phyloP scores from a whole-genome alignment of 2,797 vertebrate species.

The Rhinatrema bivittatum region DNA sequence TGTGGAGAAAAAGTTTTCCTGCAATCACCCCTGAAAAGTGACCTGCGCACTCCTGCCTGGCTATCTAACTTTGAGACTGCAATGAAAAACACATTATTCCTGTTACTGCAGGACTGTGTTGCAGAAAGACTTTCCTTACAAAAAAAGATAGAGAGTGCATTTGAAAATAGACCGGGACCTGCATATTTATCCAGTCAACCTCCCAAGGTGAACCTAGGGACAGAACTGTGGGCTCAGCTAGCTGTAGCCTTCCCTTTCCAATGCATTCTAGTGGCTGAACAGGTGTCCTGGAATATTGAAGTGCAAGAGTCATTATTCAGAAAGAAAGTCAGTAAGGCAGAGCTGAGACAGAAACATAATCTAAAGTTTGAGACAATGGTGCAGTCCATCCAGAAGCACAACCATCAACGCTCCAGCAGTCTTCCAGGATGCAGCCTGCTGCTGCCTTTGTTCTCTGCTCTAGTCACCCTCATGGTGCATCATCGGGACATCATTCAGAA shows the following conservation, averaged over 20 bases:
- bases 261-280: conserved; percentile 70
- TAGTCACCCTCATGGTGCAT: conserved; percentile 56
- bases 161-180: conserved; percentile 4
- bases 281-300: conserved; percentile 52
- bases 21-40: conserved; percentile 36
- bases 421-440: background rate
- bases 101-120: conserved; percentile 48
- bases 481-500: conserved; percentile 54
- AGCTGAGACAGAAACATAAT: conserved; percentile 26
- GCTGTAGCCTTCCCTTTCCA: conserved; percentile 65
- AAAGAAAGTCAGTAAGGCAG: conserved; percentile 16
- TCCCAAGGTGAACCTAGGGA: background rate
- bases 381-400: conserved; percentile 27
- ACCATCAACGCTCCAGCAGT: background rate
- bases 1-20: conserved; percentile 60
- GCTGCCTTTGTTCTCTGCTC: conserved; percentile 28
- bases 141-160: background rate
- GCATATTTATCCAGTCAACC: background rate
- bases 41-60: conserved; percentile 53
- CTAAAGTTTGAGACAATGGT: conserved; percentile 53
- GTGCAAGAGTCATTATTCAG: conserved; percentile 39
- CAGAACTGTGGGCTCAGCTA: conserved; percentile 30
- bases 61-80: conserved; percentile 57
- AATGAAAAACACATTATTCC: conserved; percentile 47
- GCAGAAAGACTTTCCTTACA: conserved; percentile 21